Conservation (phyloP, 2,113 vertebrate species). For the Dicaeum eximium region DNA sequence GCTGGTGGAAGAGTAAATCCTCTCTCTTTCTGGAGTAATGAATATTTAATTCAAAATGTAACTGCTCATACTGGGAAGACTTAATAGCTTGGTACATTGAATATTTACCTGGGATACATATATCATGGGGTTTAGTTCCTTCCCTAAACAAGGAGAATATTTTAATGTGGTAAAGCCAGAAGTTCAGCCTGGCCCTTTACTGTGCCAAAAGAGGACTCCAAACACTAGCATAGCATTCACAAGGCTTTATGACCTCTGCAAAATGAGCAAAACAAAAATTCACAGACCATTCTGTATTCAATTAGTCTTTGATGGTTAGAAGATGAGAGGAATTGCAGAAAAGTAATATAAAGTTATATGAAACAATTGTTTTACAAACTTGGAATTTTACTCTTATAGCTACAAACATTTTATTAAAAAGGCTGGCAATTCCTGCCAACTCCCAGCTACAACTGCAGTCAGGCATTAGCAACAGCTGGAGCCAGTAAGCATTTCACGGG, state of each 20-base stretch:
- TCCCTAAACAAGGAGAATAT: neutral
- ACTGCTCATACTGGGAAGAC: neutral
- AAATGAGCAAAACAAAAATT: neutral
- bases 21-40: neutral
- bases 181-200: neutral
- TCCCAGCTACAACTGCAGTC: neutral
- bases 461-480: neutral
- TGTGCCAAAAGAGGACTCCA: neutral
- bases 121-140: neutral
- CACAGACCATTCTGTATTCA: neutral
- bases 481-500: neutral
- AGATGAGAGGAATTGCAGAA: neutral
- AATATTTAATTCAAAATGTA: constrained; percentile 20
- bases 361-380: neutral
- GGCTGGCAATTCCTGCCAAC: neutral
- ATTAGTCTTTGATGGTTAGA: neutral
- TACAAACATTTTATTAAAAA: constrained; percentile 1
- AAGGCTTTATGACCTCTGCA: neutral
- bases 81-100: neutral
- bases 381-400: neutral
- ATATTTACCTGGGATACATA: neutral
- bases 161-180: neutral
- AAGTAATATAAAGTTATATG: neutral
- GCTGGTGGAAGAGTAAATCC: neutral
- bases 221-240: neutral